Evolutionary conservation across 2,113 vertebrate species (phyloP).

Genomic region (Prunella himalayana): DNA sequence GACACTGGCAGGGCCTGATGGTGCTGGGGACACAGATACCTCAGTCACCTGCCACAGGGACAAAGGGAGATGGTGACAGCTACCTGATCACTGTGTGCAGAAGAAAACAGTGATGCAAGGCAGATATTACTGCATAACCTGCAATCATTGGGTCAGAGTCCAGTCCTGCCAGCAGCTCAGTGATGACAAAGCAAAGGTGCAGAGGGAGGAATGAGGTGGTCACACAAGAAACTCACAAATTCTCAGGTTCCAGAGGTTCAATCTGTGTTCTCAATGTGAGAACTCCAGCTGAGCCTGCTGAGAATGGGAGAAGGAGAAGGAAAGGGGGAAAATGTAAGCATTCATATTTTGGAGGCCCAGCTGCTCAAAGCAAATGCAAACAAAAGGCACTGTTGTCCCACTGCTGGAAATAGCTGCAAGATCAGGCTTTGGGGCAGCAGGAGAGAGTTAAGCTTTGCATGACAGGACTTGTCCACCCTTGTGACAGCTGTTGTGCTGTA

Average conservation of each 20-base stretch:
- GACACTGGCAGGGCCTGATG: background rate
- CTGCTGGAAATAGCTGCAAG: background rate
- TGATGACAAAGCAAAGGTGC: background rate
- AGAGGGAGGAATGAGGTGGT: background rate
- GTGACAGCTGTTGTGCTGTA: background rate
- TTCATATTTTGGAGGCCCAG: background rate
- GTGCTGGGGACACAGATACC: background rate
- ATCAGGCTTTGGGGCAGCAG: background rate
- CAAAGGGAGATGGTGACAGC: background rate
- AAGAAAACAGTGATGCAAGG: background rate
- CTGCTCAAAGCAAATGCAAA: background rate
- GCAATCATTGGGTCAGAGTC: background rate
- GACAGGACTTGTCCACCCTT: background rate
- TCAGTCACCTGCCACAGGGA: background rate
- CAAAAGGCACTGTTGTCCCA: background rate
- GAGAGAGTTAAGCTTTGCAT: background rate
- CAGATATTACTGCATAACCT: background rate
- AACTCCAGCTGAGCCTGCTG: background rate
- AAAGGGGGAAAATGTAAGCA: background rate
- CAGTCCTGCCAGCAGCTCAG: background rate
- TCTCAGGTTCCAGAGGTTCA: background rate
- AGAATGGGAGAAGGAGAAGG: background rate
- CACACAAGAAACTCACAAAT: background rate
- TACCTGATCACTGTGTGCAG: rapidly evolving
- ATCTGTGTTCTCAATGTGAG: rapidly evolving